These are phyloP conservation scores for Drosophila anomalata DNA, from an alignment of 2,888 invertebrate genomes.

Conservation along the genomic window DNA sequence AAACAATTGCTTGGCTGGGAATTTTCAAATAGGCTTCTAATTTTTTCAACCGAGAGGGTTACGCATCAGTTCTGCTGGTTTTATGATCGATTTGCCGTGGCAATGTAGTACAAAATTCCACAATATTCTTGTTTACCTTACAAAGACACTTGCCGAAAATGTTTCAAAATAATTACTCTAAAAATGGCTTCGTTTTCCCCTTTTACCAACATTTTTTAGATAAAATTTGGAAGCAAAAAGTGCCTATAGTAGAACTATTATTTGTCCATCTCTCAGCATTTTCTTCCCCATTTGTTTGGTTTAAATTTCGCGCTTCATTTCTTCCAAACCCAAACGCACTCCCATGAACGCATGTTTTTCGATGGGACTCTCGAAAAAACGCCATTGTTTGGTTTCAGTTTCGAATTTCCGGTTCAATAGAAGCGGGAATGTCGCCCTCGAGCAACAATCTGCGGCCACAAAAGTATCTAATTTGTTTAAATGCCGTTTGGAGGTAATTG, in stretches of 20 bases:
- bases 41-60: conserved; percentile 14
- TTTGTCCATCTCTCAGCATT: conserved; percentile 25
- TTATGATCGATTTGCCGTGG: conserved; percentile 60
- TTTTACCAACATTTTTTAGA: neutral
- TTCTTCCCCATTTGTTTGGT: conserved; percentile 37
- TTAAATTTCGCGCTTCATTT: conserved; percentile 66
- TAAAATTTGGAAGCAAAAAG: too few relatives aligned
- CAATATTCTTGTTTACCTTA: conserved; percentile 27
- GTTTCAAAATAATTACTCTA: neutral
- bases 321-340: conserved; percentile 36
- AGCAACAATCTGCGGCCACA: conserved; percentile 25
- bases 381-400: conserved; percentile 41
- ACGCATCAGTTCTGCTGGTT: conserved; percentile 38
- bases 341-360: conserved; percentile 36
- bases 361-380: neutral
- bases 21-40: conserved; percentile 15
- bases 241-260: neutral
- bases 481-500: conserved; percentile 53
- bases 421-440: conserved; percentile 12
- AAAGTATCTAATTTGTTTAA: conserved; percentile 55
- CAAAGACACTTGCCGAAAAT: conserved; percentile 10
- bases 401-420: conserved; percentile 71
- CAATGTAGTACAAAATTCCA: conserved; percentile 25
- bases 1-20: conserved; percentile 57
- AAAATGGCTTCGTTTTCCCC: neutral